phyloP scores from a whole-genome alignment of 2,797 vertebrate species.

The Phrynocephalus forsythii region DNA sequence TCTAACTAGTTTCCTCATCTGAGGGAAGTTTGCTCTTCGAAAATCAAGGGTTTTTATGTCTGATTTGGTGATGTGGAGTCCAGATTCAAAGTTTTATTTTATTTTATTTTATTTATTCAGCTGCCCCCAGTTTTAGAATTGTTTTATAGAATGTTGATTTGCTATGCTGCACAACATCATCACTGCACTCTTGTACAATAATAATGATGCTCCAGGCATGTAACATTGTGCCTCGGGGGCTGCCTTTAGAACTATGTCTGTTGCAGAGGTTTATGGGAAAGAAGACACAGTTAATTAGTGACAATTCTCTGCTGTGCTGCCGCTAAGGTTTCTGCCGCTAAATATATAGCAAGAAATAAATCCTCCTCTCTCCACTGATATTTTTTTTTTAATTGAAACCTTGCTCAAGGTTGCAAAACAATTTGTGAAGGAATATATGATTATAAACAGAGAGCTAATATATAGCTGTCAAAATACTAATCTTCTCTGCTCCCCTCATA shows the following conservation, averaged over 20 bases:
- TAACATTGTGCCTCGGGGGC: background rate
- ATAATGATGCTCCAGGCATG: no score
- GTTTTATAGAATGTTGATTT: no score
- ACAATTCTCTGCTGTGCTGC: background rate
- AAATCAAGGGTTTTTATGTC: no score
- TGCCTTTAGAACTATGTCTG: background rate
- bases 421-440: slow-evolving; percentile 6
- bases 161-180: no score
- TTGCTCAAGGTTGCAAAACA: slow-evolving; percentile 15
- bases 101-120: no score
- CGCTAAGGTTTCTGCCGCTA: background rate
- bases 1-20: no score
- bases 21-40: no score
- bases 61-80: no score
- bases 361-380: background rate
- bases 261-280: background rate
- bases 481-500: background rate
- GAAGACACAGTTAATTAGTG: background rate
- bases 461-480: slow-evolving; percentile 14
- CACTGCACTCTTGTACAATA: no score
- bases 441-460: slow-evolving; percentile 48
- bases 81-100: no score
- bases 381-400: slow-evolving; percentile 3
- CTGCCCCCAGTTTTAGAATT: no score
- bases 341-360: slow-evolving; percentile 8